These are phyloP conservation scores for Pandemis heparana DNA, from an alignment of 2,888 invertebrate species.

Conservation along the genomic window DNA sequence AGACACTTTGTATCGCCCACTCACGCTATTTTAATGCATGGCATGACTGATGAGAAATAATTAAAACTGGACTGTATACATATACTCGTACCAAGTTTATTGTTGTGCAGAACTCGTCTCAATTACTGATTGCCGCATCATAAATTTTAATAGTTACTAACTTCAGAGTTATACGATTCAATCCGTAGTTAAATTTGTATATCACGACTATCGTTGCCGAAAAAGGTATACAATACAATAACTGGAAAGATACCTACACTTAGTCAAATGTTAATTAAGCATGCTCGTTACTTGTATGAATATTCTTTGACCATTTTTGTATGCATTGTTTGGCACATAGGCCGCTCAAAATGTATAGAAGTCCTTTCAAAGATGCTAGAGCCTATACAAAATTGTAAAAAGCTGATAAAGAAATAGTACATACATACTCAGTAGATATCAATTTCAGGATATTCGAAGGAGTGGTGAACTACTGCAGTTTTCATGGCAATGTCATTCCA, in stretches of 20 bases:
- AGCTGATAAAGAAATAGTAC: background rate
- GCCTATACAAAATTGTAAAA: background rate
- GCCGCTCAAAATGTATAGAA: background rate
- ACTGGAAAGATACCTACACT: background rate
- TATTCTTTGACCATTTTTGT: background rate
- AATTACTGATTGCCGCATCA: background rate
- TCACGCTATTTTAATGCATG: slow-evolving; percentile 6
- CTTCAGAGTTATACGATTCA: background rate
- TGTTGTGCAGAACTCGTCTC: background rate
- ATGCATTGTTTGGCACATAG: background rate
- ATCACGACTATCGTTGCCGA: background rate
- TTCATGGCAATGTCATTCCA: slow-evolving; percentile 95
- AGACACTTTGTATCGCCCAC: background rate
- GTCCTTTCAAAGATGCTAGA: background rate
- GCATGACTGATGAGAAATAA: slow-evolving; percentile 8
- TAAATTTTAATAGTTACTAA: slow-evolving; percentile 19
- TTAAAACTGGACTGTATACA: background rate
- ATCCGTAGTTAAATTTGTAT: background rate
- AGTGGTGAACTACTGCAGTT: slow-evolving; percentile 93
- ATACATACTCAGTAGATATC: slow-evolving; percentile 21
- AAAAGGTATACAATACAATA: background rate
- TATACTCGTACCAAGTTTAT: background rate
- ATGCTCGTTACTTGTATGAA: background rate
- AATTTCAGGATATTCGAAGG: slow-evolving; percentile 91
- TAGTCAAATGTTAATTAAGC: slow-evolving; percentile 15